A percentile compares a stretch with the other conserved stretches of the same genome.
Conservation (phyloP, 2,888 invertebrate species). For the Hypolimnas misippus region DNA sequence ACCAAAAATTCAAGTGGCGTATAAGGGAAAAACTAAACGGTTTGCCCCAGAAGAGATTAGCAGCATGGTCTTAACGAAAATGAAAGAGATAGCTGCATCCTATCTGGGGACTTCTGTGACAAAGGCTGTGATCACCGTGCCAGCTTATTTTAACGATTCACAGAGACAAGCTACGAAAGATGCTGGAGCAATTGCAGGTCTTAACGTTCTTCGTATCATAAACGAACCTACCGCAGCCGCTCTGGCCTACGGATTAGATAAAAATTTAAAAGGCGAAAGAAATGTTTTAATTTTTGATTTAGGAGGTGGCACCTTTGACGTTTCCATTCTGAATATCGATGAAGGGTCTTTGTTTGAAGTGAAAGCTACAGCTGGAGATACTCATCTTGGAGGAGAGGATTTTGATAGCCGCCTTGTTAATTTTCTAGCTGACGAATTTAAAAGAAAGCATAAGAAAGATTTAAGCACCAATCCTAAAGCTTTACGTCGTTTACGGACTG, state of each 20-base stretch:
- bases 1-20: slow-evolving; percentile 86
- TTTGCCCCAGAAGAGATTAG: slow-evolving; percentile 89
- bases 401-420: slow-evolving; percentile 86
- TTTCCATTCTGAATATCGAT: slow-evolving; percentile 92
- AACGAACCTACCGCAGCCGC: slow-evolving; percentile 93
- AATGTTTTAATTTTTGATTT: slow-evolving; percentile 87
- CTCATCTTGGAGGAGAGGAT: slow-evolving; percentile 93
- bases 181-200: slow-evolving; percentile 89
- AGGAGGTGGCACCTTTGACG: slow-evolving; percentile 90
- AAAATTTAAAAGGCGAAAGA: slow-evolving; percentile 85
- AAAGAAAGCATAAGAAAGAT: slow-evolving; percentile 88
- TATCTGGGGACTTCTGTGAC: slow-evolving; percentile 86
- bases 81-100: slow-evolving; percentile 87
- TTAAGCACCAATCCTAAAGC: slow-evolving; percentile 86
- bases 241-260: slow-evolving; percentile 88
- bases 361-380: slow-evolving; percentile 93
- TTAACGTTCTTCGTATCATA: slow-evolving; percentile 92
- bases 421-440: slow-evolving; percentile 88
- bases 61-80: slow-evolving; percentile 85
- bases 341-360: slow-evolving; percentile 91
- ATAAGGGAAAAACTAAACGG: slow-evolving; percentile 85
- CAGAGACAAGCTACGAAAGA: slow-evolving; percentile 92
- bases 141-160: slow-evolving; percentile 90
- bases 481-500: slow-evolving; percentile 87
- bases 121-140: slow-evolving; percentile 91